These are phyloP conservation scores for Castor canadensis DNA, from an alignment of 2,113 vertebrate species.

Conservation along the genomic window DNA sequence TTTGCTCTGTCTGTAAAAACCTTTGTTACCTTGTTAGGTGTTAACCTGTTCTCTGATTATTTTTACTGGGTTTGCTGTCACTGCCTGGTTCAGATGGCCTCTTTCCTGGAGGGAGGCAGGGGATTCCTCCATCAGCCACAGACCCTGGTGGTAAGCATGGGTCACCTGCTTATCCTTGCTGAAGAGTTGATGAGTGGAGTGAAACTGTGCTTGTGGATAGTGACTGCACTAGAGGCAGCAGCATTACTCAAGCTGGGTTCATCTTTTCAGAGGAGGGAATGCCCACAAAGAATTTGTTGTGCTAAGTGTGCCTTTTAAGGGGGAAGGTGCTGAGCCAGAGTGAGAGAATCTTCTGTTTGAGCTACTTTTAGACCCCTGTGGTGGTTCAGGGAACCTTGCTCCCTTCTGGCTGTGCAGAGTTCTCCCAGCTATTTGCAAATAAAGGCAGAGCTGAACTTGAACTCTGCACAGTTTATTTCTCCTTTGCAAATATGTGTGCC, in stretches of 20 bases:
- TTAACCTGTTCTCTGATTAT: background rate
- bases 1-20: background rate
- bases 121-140: background rate
- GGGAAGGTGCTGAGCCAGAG: background rate
- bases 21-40: too few species aligned
- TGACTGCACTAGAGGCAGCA: background rate
- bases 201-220: background rate
- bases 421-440: background rate
- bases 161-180: accelerated
- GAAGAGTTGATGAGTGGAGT: background rate
- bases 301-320: background rate
- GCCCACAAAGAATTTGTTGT: background rate
- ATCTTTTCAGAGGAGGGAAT: background rate
- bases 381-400: too few species aligned
- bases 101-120: background rate
- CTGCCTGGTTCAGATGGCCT: background rate
- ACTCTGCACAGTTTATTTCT: background rate
- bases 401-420: background rate
- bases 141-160: accelerated
- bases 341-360: background rate
- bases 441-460: background rate
- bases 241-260: background rate
- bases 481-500: background rate
- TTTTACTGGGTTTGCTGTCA: background rate
- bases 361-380: background rate